Evolutionary conservation across 2,797 vertebrate species (phyloP).

Genomic region (Xenops minutus): DNA sequence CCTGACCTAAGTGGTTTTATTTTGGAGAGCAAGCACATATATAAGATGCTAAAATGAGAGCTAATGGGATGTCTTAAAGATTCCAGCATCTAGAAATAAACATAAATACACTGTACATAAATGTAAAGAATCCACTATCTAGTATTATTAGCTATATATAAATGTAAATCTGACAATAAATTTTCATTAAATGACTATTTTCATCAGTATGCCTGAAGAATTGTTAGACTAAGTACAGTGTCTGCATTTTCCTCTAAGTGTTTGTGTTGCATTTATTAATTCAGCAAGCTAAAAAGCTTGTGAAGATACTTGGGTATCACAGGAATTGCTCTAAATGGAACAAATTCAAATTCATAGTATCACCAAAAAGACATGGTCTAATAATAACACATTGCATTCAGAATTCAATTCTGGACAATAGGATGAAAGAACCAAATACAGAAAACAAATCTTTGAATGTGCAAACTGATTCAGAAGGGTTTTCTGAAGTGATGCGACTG

Average conservation of each 20-base stretch:
- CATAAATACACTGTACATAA: not conserved
- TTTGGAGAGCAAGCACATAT: not conserved
- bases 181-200: not conserved
- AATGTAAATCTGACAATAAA: not conserved
- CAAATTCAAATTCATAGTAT: not conserved
- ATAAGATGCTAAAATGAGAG: not conserved
- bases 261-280: slow-evolving; percentile 50
- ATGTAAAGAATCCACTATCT: not conserved
- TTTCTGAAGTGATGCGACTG: not conserved
- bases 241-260: not conserved
- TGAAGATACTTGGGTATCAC: not conserved
- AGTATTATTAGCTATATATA: not conserved
- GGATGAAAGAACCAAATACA: not conserved
- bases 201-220: not conserved
- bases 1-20: not conserved
- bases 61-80: not conserved
- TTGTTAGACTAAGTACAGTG: not conserved
- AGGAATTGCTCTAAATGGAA: slow-evolving; percentile 11
- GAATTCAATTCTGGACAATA: not conserved
- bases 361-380: not conserved
- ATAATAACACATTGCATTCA: not conserved
- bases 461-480: not conserved
- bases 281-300: not conserved
- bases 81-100: not conserved
- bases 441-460: not conserved